Conservation (phyloP, 2,888 invertebrate species). For the Eupithecia tripunctaria region DNA sequence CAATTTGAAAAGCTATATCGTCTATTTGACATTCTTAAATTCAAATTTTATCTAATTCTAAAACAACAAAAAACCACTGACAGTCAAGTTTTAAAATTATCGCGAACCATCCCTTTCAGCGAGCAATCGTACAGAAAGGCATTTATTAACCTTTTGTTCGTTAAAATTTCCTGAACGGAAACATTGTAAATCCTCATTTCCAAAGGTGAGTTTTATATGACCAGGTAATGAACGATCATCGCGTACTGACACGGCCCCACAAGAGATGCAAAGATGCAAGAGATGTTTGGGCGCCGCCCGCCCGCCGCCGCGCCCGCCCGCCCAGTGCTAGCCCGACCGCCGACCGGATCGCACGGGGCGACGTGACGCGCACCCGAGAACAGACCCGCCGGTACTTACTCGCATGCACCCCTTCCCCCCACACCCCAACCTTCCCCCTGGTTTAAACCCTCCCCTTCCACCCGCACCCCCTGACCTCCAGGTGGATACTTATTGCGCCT, state of each 20-base stretch:
- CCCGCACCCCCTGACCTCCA: constrained; percentile 45
- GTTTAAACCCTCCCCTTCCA: constrained; percentile 30
- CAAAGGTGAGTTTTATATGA: neutral
- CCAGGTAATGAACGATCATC: neutral
- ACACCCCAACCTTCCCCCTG: constrained; percentile 27
- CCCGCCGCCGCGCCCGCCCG: constrained; percentile 68
- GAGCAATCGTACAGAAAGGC: neutral
- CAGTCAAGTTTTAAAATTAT: neutral
- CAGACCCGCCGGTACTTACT: constrained; percentile 80
- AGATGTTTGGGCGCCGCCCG: constrained; percentile 59
- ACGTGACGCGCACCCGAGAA: constrained; percentile 65
- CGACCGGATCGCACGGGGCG: constrained; percentile 80
- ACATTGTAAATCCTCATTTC: neutral
- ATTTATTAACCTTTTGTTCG: neutral
- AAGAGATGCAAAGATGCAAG: constrained; percentile 55
- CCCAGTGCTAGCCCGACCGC: constrained; percentile 78
- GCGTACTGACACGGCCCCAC: neutral
- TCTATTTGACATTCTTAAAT: no score
- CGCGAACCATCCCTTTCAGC: neutral
- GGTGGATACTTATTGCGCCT: constrained; percentile 71
- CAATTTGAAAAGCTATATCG: no score
- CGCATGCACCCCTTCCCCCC: constrained; percentile 59
- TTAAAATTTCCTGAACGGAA: neutral
- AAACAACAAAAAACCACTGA: no score
- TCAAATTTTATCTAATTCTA: no score